A percentile compares a stretch with the other conserved stretches of the same genome.
These are phyloP conservation scores for Menidia beryllina DNA, from an alignment of 2,113 vertebrate genomes.

Conservation along the genomic window DNA sequence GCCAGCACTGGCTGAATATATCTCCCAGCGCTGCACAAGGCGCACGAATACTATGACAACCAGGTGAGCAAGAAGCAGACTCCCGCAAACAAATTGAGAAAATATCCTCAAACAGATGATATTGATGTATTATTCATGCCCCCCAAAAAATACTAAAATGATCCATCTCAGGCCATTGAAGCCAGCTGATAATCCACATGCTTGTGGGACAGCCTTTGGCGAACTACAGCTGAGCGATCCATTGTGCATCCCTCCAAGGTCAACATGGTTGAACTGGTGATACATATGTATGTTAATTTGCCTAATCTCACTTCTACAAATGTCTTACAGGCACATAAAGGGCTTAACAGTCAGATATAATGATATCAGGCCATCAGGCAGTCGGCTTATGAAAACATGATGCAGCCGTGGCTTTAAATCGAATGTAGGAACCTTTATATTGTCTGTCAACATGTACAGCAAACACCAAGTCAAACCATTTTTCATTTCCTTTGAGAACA, in stretches of 20 bases:
- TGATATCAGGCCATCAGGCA: conserved; percentile 79
- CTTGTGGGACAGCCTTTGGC: conserved; percentile 69
- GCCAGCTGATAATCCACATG: conserved; percentile 79
- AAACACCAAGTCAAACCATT: conserved; percentile 6
- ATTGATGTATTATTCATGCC: conserved; percentile 79
- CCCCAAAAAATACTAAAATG: conserved; percentile 66
- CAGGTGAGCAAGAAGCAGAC: conserved; percentile 67
- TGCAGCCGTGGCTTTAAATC: conserved; percentile 61
- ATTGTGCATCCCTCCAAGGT: conserved; percentile 78
- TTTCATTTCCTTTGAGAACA: conserved; percentile 7
- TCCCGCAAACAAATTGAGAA: conserved; percentile 72
- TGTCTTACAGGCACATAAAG: conserved; percentile 83
- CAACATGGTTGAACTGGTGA: conserved; percentile 78
- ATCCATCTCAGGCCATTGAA: conserved; percentile 80
- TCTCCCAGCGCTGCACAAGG: conserved; percentile 50
- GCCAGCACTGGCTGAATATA: conserved; percentile 53
- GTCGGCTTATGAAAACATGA: conserved; percentile 68
- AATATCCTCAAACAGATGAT: conserved; percentile 70
- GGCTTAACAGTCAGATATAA: conserved; percentile 79
- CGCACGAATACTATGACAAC: conserved; percentile 57
- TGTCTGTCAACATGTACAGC: conserved; percentile 24
- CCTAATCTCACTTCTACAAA: conserved; percentile 82
- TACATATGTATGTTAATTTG: conserved; percentile 84
- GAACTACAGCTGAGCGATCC: conserved; percentile 72
- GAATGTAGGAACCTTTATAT: conserved; percentile 40